phyloP scores from a whole-genome alignment of 1,140 invertebrate genomes.

The Nylanderia fulva region DNA sequence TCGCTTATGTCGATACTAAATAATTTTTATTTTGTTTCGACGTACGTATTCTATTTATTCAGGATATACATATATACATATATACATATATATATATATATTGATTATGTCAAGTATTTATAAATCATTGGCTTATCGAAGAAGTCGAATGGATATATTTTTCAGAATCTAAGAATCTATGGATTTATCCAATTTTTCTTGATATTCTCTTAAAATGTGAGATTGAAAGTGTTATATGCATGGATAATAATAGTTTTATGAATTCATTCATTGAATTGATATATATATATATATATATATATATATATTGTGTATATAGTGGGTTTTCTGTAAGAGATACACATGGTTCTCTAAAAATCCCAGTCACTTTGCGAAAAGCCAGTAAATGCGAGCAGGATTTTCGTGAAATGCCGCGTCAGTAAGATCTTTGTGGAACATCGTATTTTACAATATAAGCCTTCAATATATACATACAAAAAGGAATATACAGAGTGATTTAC shows the following conservation, averaged over 20 bases:
- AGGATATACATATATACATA: too few relatives aligned
- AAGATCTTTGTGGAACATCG: not conserved
- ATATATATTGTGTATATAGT: not conserved
- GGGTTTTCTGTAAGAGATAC: not conserved
- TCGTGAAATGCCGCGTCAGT: not conserved
- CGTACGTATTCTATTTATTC: conserved; percentile 15
- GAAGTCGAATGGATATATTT: not conserved
- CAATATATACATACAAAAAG: not conserved
- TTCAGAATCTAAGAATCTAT: not conserved
- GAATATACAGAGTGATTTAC: not conserved
- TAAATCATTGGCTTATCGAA: not conserved
- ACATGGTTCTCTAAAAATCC: not conserved
- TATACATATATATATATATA: too few relatives aligned
- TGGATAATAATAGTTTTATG: not conserved
- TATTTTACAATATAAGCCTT: conserved; percentile 26
- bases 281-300: too few relatives aligned
- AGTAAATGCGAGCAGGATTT: conserved; percentile 19
- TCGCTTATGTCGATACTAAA: conserved; percentile 23
- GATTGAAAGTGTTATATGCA: not conserved
- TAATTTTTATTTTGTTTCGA: not conserved
- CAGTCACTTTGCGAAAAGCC: conserved; percentile 6
- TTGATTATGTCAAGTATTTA: too few relatives aligned
- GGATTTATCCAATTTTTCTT: not conserved
- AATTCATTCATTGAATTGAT: not conserved
- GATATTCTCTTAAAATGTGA: not conserved